A percentile compares a stretch with the other conserved stretches of the same genome.
Conservation (phyloP, 2,888 invertebrate species). For the Andrena praecox region DNA sequence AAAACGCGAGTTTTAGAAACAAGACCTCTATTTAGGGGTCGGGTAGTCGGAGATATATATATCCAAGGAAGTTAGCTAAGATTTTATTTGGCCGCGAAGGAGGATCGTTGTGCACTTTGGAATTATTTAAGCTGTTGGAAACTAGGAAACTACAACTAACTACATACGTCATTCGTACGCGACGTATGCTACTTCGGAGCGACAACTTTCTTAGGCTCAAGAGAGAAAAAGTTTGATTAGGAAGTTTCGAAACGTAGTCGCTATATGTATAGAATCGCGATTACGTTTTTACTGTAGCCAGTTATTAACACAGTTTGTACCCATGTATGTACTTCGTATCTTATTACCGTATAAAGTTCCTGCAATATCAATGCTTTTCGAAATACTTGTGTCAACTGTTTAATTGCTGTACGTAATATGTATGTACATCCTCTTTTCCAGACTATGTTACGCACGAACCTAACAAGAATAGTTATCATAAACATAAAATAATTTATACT, state of each 20-base stretch:
- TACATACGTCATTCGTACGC: background rate
- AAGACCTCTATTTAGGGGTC: too few species aligned
- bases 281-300: constrained; percentile 9
- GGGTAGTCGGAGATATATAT: too few species aligned
- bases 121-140: too few species aligned
- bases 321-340: background rate
- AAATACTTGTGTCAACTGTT: background rate
- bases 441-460: too few species aligned
- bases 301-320: constrained; percentile 29
- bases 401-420: background rate
- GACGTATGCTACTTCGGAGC: background rate
- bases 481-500: background rate
- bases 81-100: too few species aligned
- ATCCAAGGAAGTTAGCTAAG: too few species aligned
- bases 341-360: background rate
- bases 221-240: constrained; percentile 53
- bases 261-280: background rate
- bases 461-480: too few species aligned
- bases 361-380: background rate
- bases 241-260: constrained; percentile 35
- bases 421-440: background rate
- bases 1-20: too few species aligned
- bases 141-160: constrained; percentile 1
- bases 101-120: too few species aligned
- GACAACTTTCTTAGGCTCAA: constrained; percentile 20